A percentile compares a stretch with the other conserved stretches of the same genome.
Evolutionary conservation across 1,140 invertebrate species (phyloP).

Genomic region (Rhopalosiphum maidis): DNA sequence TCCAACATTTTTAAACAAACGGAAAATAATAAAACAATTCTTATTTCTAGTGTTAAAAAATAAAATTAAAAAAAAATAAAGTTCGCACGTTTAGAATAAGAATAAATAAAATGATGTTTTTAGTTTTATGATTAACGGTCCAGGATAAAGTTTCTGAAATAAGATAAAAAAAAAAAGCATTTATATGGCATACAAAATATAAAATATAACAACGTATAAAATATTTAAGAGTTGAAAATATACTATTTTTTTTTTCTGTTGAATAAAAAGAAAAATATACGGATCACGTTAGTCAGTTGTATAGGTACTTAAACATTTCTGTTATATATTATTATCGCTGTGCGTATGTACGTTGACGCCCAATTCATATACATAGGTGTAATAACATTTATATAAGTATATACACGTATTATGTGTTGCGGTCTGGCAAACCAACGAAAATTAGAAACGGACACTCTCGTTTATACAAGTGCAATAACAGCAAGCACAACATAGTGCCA

Average conservation of each 20-base stretch:
- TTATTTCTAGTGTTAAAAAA: neutral
- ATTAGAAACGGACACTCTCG: neutral
- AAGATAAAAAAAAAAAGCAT: conserved; percentile 6
- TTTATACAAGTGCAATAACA: neutral
- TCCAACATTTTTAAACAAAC: neutral
- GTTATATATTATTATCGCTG: neutral
- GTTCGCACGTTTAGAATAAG: neutral
- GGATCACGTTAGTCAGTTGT: neutral
- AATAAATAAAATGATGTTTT: conserved; percentile 24
- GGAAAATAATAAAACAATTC: neutral
- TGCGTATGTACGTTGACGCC: neutral
- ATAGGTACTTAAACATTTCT: neutral
- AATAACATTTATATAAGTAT: neutral
- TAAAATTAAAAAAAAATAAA: conserved; percentile 19
- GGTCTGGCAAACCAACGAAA: neutral
- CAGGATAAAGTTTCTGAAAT: neutral
- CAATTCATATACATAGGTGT: neutral
- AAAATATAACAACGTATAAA: neutral
- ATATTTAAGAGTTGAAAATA: conserved; percentile 7
- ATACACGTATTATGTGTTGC: neutral
- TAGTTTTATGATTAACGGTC: conserved; percentile 3
- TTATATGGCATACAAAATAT: neutral
- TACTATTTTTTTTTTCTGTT: neutral
- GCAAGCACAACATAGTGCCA: neutral
- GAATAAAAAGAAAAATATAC: neutral